These are phyloP conservation scores for Crocodylus rhombifer DNA, from an alignment of 2,797 vertebrate genomes.

Conservation along the genomic window DNA sequence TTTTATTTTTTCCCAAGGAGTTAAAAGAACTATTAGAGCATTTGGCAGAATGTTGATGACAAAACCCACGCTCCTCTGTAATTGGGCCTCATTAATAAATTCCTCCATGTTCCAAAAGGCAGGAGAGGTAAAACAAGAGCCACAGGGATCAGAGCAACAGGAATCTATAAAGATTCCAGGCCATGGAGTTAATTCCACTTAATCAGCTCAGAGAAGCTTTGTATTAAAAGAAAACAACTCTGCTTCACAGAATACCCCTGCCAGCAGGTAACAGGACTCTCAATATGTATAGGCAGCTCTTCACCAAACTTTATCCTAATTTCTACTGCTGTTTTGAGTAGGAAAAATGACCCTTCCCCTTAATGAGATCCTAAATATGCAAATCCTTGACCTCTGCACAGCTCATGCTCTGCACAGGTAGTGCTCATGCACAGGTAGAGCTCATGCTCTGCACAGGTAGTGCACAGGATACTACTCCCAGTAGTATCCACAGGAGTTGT, in stretches of 20 bases:
- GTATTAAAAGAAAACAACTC: constrained; percentile 51
- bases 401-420: too few relatives aligned
- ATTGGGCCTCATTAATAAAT: constrained; percentile 83
- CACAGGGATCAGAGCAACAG: constrained; percentile 65
- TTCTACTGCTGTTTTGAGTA: neutral
- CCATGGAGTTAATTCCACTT: constrained; percentile 75
- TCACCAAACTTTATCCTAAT: neutral
- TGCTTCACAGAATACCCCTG: constrained; percentile 53
- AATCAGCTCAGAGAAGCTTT: constrained; percentile 75
- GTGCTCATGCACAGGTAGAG: neutral
- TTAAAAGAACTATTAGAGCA: constrained; percentile 40
- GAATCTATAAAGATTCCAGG: constrained; percentile 65
- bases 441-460: too few relatives aligned
- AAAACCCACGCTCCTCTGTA: constrained; percentile 74
- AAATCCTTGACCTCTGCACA: neutral
- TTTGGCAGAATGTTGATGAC: constrained; percentile 64
- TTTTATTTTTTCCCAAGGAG: constrained; percentile 42
- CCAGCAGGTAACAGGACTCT: constrained; percentile 34
- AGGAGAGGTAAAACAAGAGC: constrained; percentile 72
- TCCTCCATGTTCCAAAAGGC: constrained; percentile 73
- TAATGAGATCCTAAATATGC: neutral
- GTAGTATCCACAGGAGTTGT: neutral
- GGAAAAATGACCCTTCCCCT: neutral
- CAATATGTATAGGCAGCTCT: constrained; percentile 61
- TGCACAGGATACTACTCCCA: neutral